Percentiles rank a stretch among this genome's conserved stretches.
Conservation (phyloP, 2,888 invertebrate genomes). For the Opisthograptis luteolata region DNA sequence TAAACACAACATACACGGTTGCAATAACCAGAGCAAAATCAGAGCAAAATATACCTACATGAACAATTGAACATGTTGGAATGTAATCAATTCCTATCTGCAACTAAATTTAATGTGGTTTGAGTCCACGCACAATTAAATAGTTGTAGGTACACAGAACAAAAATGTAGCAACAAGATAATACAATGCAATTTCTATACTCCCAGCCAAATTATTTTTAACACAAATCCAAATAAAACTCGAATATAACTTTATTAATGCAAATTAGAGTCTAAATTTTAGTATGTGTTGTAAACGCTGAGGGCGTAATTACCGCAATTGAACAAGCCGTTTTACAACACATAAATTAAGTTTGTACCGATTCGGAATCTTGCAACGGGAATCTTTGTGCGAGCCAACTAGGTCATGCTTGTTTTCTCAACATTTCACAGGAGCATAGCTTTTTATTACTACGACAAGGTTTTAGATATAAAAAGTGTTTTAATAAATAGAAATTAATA, state of each 20-base stretch:
- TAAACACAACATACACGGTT: too few species aligned
- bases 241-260: neutral
- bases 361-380: constrained; percentile 25
- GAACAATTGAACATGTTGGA: too few species aligned
- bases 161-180: too few species aligned
- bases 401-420: constrained; percentile 33
- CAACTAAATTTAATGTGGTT: too few species aligned
- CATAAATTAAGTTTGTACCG: constrained; percentile 25
- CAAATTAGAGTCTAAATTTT: constrained; percentile 3
- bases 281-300: constrained; percentile 7
- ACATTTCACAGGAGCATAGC: constrained; percentile 32
- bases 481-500: constrained; percentile 39
- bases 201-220: constrained; percentile 3
- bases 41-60: too few species aligned
- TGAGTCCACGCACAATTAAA: too few species aligned
- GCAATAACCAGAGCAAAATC: too few species aligned
- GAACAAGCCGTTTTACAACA: constrained; percentile 28
- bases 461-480: too few species aligned
- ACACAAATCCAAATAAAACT: constrained; percentile 1
- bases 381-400: constrained; percentile 29
- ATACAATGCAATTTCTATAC: constrained; percentile 1
- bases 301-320: constrained; percentile 19
- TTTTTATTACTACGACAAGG: too few species aligned
- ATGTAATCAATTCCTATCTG: too few species aligned
- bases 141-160: too few species aligned